Percentiles rank a stretch among this genome's conserved stretches.
These are phyloP conservation scores for Morus bassanus DNA, from an alignment of 2,797 vertebrate species.

Conservation along the genomic window DNA sequence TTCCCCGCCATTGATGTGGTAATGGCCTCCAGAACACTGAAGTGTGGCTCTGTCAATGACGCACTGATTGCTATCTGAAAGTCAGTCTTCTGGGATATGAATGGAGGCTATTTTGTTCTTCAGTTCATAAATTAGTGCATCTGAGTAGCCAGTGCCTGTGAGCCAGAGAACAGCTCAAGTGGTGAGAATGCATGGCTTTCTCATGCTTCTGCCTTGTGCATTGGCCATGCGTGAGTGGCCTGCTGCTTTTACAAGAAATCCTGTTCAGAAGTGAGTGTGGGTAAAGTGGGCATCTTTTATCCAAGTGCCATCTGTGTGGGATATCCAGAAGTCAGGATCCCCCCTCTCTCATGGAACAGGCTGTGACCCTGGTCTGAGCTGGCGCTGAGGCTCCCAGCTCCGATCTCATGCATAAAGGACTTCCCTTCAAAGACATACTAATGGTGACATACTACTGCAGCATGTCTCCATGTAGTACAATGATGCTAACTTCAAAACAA, in stretches of 20 bases:
- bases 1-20: constrained; percentile 16
- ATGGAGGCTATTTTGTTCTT: not conserved
- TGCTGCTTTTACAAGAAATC: not conserved
- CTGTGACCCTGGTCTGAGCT: not conserved
- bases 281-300: not conserved
- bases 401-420: not conserved
- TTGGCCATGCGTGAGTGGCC: not conserved
- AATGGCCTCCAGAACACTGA: not conserved
- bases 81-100: not conserved
- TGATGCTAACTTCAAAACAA: not conserved
- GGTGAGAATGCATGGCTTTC: not conserved
- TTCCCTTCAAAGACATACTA: not conserved
- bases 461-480: not conserved
- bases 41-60: not conserved
- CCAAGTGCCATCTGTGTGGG: not conserved
- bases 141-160: not conserved
- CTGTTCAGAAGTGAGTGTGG: not conserved
- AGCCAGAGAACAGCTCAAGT: not conserved
- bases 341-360: not conserved
- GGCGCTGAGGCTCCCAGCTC: not conserved
- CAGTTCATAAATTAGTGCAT: not conserved
- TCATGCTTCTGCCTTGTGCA: not conserved
- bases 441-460: not conserved
- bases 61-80: constrained; percentile 13
- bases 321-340: not conserved